Conservation (phyloP, 1,140 invertebrate species). For the Zeugodacus cucurbitae region DNA sequence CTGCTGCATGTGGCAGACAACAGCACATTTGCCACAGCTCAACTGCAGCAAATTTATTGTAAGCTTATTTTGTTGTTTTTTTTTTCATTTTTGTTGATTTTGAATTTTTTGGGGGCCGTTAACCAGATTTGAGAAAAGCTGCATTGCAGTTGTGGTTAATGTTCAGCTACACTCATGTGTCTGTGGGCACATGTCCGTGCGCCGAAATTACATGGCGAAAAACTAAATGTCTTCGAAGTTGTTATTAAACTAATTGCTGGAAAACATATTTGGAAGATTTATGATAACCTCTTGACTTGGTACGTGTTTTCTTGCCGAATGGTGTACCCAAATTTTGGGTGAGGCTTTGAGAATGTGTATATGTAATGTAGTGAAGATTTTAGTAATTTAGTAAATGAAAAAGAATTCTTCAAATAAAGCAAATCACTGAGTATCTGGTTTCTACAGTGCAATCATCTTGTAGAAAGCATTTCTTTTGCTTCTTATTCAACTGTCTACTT, state of each 20-base stretch:
- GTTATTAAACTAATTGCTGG: conserved; percentile 30
- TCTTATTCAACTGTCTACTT: too few relatives aligned
- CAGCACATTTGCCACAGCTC: neutral
- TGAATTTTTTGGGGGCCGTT: neutral
- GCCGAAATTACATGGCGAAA: conserved; percentile 21
- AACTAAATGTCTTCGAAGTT: conserved; percentile 3
- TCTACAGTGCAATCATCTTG: too few relatives aligned
- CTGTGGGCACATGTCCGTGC: neutral
- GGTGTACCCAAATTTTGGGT: neutral
- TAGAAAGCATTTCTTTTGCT: too few relatives aligned
- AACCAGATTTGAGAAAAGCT: neutral
- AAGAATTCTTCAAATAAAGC: too few relatives aligned
- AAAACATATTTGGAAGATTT: conserved; percentile 28
- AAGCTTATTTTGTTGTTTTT: neutral
- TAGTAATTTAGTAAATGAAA: too few relatives aligned
- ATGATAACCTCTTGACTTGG: conserved; percentile 19
- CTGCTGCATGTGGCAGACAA: conserved; percentile 3
- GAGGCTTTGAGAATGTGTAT: neutral
- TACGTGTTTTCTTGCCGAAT: neutral
- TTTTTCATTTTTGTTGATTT: neutral
- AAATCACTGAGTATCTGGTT: too few relatives aligned
- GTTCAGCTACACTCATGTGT: neutral
- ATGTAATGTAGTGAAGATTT: too few relatives aligned
- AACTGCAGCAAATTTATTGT: conserved; percentile 8
- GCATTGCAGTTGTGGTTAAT: conserved; percentile 25